phyloP scores from a whole-genome alignment of 2,888 invertebrate species.

The Chrysolina oricalcia region DNA sequence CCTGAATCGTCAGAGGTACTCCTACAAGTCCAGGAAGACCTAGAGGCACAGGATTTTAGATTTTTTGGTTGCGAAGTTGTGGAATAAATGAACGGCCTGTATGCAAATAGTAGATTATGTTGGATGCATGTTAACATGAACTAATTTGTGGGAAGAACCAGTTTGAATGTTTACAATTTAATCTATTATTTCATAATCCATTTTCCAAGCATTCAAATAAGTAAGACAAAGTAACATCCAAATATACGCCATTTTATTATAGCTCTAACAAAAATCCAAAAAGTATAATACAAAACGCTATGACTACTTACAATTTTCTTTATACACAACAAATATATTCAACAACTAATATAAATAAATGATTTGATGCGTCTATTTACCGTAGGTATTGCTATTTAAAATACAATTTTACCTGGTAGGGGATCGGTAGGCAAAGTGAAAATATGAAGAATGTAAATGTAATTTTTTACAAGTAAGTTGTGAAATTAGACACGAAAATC shows the following conservation, averaged over 20 bases:
- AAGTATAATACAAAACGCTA: slow-evolving; percentile 72
- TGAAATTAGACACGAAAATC: slow-evolving; percentile 20
- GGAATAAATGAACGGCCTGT: too few relatives aligned
- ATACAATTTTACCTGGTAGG: slow-evolving; percentile 41
- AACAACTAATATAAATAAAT: slow-evolving; percentile 55
- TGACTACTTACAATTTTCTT: slow-evolving; percentile 66
- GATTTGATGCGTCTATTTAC: slow-evolving; percentile 51
- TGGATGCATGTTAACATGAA: too few relatives aligned
- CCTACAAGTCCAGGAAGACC: too few relatives aligned
- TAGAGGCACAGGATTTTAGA: too few relatives aligned
- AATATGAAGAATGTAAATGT: slow-evolving; percentile 30
- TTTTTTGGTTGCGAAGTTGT: too few relatives aligned
- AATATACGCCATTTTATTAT: slow-evolving; percentile 74
- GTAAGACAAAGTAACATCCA: slow-evolving; percentile 67
- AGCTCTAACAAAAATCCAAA: slow-evolving; percentile 72
- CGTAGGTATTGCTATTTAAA: slow-evolving; percentile 56
- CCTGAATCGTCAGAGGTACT: too few relatives aligned
- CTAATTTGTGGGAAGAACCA: too few relatives aligned
- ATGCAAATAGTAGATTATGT: too few relatives aligned
- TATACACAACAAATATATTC: slow-evolving; percentile 69
- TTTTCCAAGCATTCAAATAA: slow-evolving; percentile 24
- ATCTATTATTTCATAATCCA: neutral
- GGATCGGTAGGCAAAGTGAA: slow-evolving; percentile 41
- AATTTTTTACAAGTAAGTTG: slow-evolving; percentile 30
- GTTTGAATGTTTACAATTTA: too few relatives aligned